Evolutionary conservation across 1,140 invertebrate species (phyloP), one percentile per base, ranked within the genome.

Genomic region (Caenorhabditis latens): DNA sequence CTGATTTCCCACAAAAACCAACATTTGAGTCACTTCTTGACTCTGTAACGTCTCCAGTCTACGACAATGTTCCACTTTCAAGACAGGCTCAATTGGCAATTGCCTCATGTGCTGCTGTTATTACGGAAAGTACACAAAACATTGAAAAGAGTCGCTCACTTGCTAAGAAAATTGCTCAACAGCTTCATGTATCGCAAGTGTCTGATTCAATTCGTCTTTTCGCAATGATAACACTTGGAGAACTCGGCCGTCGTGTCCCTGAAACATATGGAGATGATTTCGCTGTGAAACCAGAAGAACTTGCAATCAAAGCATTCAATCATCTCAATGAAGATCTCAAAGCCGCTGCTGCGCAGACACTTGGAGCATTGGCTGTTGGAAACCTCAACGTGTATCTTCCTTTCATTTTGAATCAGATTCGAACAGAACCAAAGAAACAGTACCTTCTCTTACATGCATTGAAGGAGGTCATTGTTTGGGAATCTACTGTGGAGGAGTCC

Each of bases 391-490:
- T 96, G 90, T 99, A 97, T 94, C 94, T 99, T 87, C 97, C 97
- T 7, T 97, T 98, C 91, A 96, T 99, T 89, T 93, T 99, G 0
- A 94, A 95, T 71, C 97, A 99, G 94, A 99, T 99, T 88, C 96
- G 98, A 91, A 94, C 95, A 42, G 96, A 98, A 91, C 96, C 97
- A 0, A 97, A 96, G 92, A 94, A 97, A 88, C 98, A 99, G 93
- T 99, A 99, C 93, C 94, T 99, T 24, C 94, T 99, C n/a, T 93
- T 99, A 61, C 97, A 99, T 94, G 98, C 97, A 1, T 94, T 99
- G 4, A 98, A 98, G 94, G 98, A 99, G 94, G 96, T 97, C 92
- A 93, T 88, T 96, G 84, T 84, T 50, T 84, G 82, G 53, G 53
- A 61, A 46, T 84, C 61, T 2, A 48, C 83, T n/a, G 1, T 19